Percentiles rank a stretch among this genome's conserved stretches.
Conservation (phyloP, 2,113 vertebrate species). For the Micronycteris hirsuta region DNA sequence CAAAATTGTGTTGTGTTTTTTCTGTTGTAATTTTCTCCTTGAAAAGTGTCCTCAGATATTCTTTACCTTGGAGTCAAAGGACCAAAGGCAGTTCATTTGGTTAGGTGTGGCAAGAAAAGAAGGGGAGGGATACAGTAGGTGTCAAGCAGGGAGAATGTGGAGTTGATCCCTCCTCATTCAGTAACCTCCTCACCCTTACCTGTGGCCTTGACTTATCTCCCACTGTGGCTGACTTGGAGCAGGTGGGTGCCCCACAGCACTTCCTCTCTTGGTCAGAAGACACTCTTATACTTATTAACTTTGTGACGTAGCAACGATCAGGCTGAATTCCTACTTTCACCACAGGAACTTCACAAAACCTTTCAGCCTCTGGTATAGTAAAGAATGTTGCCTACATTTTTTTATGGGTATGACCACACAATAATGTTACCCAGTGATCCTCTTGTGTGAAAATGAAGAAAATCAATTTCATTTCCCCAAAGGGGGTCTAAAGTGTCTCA, state of each 20-base stretch:
- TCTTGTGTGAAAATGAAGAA: slow-evolving; percentile 62
- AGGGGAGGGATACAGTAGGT: neutral
- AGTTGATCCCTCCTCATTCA: neutral
- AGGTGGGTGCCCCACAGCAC: neutral
- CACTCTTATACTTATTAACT: neutral
- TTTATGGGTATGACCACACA: neutral
- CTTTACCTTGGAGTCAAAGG: slow-evolving; percentile 28
- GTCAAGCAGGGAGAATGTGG: neutral
- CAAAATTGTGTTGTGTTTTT: neutral
- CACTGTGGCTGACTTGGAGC: neutral
- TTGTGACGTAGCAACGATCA: neutral
- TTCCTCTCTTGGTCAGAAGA: neutral
- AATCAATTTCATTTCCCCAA: slow-evolving; percentile 63
- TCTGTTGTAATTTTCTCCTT: neutral
- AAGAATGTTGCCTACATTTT: slow-evolving; percentile 19
- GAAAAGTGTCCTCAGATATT: neutral
- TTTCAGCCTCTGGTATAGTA: neutral
- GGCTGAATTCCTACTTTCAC: neutral
- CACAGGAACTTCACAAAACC: neutral
- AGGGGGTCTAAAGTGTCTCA: slow-evolving; percentile 17
- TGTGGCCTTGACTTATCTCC: neutral
- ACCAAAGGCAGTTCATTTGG: neutral
- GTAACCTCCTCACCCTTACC: neutral
- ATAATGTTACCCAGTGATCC: slow-evolving; percentile 40
- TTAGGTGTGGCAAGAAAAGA: neutral